Conservation (phyloP, 2,113 vertebrate genomes). For the Acanthisitta chloris region DNA sequence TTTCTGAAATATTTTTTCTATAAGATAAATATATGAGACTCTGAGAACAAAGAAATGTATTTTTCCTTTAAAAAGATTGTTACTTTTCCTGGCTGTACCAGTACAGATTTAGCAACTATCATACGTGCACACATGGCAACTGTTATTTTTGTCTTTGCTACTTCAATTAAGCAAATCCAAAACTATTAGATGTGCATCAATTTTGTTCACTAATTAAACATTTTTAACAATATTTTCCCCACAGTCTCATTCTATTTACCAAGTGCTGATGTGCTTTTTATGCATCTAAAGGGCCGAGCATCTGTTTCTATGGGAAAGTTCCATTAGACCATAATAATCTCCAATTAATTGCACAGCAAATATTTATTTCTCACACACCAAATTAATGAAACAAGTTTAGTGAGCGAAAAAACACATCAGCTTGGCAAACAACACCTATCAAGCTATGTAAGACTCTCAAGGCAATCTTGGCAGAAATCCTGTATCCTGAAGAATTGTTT, state of each 20-base stretch:
- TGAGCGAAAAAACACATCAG: constrained; percentile 38
- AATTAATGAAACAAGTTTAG: constrained; percentile 62
- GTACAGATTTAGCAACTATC: background rate
- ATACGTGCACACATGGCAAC: background rate
- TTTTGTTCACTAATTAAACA: background rate
- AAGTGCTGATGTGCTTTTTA: background rate
- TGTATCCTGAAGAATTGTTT: background rate
- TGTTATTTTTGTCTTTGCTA: background rate
- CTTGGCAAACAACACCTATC: constrained; percentile 35
- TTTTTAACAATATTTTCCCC: background rate
- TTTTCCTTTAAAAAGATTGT: background rate
- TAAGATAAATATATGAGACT: background rate
- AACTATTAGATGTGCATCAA: background rate
- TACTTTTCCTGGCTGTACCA: background rate
- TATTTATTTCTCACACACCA: constrained; percentile 72
- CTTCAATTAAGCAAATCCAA: background rate
- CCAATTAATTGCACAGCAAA: constrained; percentile 70
- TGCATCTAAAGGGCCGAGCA: background rate
- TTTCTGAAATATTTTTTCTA: background rate
- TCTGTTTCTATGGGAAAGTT: constrained; percentile 49
- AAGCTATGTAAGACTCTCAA: background rate
- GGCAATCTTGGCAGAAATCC: constrained; percentile 31
- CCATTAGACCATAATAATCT: constrained; percentile 49
- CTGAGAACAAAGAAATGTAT: background rate
- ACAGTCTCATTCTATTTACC: constrained; percentile 7